phyloP scores from a whole-genome alignment of 2,113 vertebrate genomes.

The Seriola rivoliana region DNA sequence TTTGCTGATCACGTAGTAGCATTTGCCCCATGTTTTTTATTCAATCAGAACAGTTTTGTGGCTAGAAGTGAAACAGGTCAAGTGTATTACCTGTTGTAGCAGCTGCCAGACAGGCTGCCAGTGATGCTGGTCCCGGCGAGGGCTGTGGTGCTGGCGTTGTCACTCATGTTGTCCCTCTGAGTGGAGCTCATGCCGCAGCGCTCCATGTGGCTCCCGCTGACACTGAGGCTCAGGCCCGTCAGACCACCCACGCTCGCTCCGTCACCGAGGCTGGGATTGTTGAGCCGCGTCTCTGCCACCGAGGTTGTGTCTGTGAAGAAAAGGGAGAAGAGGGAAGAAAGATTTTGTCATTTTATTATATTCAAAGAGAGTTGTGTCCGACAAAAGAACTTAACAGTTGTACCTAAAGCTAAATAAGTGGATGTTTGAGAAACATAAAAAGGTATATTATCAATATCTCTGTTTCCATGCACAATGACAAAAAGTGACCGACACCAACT shows the following conservation, averaged over 20 bases:
- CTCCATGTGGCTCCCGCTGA: conserved; percentile 98
- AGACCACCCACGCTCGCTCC: conserved; percentile 94
- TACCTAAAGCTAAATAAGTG: too few relatives aligned
- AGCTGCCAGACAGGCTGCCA: conserved; percentile 94
- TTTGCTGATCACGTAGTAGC: background rate
- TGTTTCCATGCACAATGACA: too few relatives aligned
- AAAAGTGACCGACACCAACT: background rate
- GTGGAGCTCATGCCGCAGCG: conserved; percentile 89
- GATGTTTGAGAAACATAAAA: too few relatives aligned
- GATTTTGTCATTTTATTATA: background rate
- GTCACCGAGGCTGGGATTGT: conserved; percentile 96
- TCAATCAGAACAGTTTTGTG: background rate
- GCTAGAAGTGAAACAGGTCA: background rate
- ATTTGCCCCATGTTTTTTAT: background rate
- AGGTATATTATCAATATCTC: too few relatives aligned
- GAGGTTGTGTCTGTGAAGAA: conserved; percentile 89
- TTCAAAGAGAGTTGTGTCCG: background rate
- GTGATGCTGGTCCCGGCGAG: conserved; percentile 96
- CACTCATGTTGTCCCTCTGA: conserved; percentile 94
- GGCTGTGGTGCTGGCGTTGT: conserved; percentile 96
- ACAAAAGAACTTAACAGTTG: background rate
- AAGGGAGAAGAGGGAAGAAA: fast-evolving
- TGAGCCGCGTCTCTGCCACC: conserved; percentile 93
- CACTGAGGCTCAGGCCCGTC: conserved; percentile 94
- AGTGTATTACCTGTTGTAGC: conserved; percentile 91